Evolutionary conservation across 1,140 invertebrate species (phyloP), one percentile per base, ranked within the genome.

Genomic region (Lepidurus apus): DNA sequence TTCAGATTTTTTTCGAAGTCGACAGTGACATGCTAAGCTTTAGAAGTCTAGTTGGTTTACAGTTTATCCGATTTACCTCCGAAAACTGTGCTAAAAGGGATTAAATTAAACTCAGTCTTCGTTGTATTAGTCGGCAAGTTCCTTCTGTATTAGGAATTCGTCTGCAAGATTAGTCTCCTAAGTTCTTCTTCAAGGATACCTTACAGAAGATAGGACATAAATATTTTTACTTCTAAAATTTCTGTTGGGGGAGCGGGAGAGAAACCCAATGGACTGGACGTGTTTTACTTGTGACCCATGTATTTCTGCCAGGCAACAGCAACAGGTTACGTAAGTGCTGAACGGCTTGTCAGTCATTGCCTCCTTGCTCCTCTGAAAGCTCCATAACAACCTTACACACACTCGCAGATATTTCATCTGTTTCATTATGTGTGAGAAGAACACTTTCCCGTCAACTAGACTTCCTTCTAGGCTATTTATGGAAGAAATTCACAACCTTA

Each of bases 261-360:
- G 53, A 65, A 65, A 65, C 21, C 4, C 21, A 65, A 65, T 65
- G 0, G 53, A 65, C 17, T 65, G 53, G 17, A 13, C 13, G 21
- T 21, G 21, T 65, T 34, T 34, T 34, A 2, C 34, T 34, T 34
- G 3, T 65, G 53, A 65, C 17, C 53, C 53, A 65, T n/a, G 53
- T 21, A 65, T 9, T 65, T 65, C 53, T 65, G 53, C 53, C 53
- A 65, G 53, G 53, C n/a, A 65, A 65, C 53, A 17, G n/a, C 53
- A 65, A 65, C 53, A 65, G 13, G 13, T 65, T 65, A 7, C 7
- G 21, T 34, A 65, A 65, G 53, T 11, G 53, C 53, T 21, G 0
- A n/a, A 65, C 21, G 53, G 53, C 53, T 65, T 65, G 53, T 65
- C 53, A 65, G 53, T 65, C 53, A 7, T 0, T 7, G 53, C 53